These are phyloP conservation scores for Gallinago undulata DNA, from an alignment of 2,113 vertebrate species.

Conservation along the genomic window DNA sequence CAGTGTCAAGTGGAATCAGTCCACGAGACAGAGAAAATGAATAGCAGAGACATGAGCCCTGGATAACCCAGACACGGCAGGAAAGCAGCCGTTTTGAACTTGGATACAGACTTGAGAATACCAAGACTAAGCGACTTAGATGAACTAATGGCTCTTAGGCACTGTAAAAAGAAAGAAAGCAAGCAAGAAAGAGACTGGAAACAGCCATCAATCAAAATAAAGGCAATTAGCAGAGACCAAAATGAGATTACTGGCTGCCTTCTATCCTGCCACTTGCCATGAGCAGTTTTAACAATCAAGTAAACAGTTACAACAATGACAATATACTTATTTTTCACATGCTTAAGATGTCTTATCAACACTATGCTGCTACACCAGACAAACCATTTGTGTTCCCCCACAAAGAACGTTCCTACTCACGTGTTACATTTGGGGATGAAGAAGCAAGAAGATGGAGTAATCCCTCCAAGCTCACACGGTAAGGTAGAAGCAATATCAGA, in stretches of 20 bases:
- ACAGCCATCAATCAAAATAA: neutral
- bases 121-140: neutral
- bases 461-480: neutral
- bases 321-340: neutral
- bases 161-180: neutral
- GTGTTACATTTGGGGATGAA: neutral
- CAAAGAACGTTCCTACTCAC: neutral
- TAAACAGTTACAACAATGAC: neutral
- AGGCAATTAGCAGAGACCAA: neutral
- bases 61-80: neutral
- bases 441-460: neutral
- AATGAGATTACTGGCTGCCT: neutral
- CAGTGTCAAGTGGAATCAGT: neutral
- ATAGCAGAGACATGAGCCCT: neutral
- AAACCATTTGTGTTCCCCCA: neutral
- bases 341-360: neutral
- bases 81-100: neutral
- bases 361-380: neutral
- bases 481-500: neutral
- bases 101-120: neutral
- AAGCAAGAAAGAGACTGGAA: neutral
- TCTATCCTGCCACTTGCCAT: neutral
- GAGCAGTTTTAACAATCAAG: neutral
- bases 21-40: neutral
- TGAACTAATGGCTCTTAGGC: neutral